phyloP scores from a whole-genome alignment of 2,888 invertebrate genomes.

The Patella caerulea region DNA sequence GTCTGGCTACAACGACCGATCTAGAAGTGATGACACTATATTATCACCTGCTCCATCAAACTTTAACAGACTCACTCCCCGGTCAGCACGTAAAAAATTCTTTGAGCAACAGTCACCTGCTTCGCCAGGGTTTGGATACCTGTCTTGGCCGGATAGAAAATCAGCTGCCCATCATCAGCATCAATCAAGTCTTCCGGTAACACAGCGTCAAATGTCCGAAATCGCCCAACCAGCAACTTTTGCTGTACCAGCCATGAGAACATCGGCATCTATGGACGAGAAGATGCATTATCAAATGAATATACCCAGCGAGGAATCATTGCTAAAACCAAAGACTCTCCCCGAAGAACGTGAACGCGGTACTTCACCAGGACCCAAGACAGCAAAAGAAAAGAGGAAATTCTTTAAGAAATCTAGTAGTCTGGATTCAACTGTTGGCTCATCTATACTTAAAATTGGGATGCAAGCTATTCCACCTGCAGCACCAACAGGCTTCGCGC shows the following conservation, averaged over 20 bases:
- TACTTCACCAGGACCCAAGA: constrained; percentile 18
- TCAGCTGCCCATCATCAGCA: constrained; percentile 25
- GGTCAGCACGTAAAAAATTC: constrained; percentile 55
- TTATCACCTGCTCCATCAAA: constrained; percentile 35
- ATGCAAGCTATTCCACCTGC: constrained; percentile 43
- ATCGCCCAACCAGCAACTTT: too few relatives aligned
- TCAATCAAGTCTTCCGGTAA: constrained; percentile 29
- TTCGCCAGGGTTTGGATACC: constrained; percentile 28
- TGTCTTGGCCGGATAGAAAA: constrained; percentile 52
- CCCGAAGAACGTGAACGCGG: constrained; percentile 28
- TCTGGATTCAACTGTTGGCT: constrained; percentile 47
- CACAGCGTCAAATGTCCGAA: not conserved
- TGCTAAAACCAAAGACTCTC: constrained; percentile 21
- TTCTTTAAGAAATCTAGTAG: constrained; percentile 49
- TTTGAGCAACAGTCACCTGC: constrained; percentile 45
- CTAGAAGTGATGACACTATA: constrained; percentile 25
- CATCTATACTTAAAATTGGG: constrained; percentile 45
- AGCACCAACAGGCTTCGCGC: constrained; percentile 49
- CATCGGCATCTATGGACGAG: constrained; percentile 41
- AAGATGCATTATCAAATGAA: constrained; percentile 32
- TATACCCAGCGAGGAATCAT: not conserved
- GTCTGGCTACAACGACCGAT: constrained; percentile 10
- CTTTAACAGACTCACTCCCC: constrained; percentile 49
- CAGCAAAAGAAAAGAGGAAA: constrained; percentile 49
- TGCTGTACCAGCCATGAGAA: constrained; percentile 27